phyloP scores from a whole-genome alignment of 2,888 invertebrate species.

The Caenorhabditis sp. region DNA sequence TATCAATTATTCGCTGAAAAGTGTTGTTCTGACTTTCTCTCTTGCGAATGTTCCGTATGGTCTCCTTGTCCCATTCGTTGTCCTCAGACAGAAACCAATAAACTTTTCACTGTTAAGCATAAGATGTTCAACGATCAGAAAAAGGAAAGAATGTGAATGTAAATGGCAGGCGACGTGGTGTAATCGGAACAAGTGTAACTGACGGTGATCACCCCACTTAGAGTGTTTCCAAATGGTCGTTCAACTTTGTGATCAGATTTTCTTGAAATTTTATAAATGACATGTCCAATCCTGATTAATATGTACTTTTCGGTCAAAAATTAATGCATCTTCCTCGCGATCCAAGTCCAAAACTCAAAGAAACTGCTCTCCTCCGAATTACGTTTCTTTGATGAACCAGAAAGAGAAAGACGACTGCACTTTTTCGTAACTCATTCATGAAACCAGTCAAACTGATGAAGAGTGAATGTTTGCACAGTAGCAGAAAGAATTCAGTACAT shows the following conservation, averaged over 20 bases:
- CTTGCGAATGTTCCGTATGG: constrained; percentile 7
- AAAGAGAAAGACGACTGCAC: too few relatives aligned
- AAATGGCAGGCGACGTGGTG: constrained; percentile 24
- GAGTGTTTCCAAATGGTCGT: constrained; percentile 41
- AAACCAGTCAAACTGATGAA: constrained; percentile 40
- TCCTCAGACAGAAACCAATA: constrained; percentile 46
- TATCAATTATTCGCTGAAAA: constrained; percentile 3
- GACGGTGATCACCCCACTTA: constrained; percentile 30
- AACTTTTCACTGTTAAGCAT: constrained; percentile 47
- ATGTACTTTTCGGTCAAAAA: too few relatives aligned
- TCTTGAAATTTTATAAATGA: too few relatives aligned
- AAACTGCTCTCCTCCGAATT: too few relatives aligned
- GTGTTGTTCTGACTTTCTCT: constrained; percentile 4
- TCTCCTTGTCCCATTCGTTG: constrained; percentile 18
- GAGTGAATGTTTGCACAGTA: constrained; percentile 21
- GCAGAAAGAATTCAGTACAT: constrained; percentile 39
- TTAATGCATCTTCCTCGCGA: too few relatives aligned
- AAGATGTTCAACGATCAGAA: constrained; percentile 31
- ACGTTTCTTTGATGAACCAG: too few relatives aligned
- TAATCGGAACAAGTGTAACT: constrained; percentile 39
- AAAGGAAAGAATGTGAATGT: constrained; percentile 6
- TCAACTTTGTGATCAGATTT: background rate
- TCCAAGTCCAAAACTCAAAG: too few relatives aligned
- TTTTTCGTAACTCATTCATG: background rate
- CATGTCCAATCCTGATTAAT: too few relatives aligned